Base-by-base conservation (phyloP, 1,140 invertebrate genomes). In the Lordiphosa stackelbergi region DNA sequence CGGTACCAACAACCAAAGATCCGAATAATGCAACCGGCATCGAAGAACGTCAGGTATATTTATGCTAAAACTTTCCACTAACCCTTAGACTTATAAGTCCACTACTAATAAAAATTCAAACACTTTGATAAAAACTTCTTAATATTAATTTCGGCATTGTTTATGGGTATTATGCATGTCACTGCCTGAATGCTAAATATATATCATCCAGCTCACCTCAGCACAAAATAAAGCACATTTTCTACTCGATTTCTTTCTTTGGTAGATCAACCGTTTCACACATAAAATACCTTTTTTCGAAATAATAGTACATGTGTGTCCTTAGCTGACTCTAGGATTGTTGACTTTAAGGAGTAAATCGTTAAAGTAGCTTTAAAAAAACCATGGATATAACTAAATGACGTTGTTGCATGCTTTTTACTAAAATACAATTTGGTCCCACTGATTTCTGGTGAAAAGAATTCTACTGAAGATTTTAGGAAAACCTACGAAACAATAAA, bases 1-100 rank as follows among this genome's bases (percentile, higher is more conserved):
- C 95, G 65, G 94, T 97, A 88, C 96, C 96, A 46, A 95, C 94
- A n/a, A 90, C 92, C 16, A 93, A 93, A 90, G 92, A 91, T 90
- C 89, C 90, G 88, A 91, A 91, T 85, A 87, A 88, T 88, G 65
- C 89, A 75, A 71, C 87, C 88, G 81, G 83, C 85, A 87, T 87
- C 77, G 64, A 90, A 89, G 66, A 89, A 89, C 88, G 89, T 89
- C 88, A 88, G 86, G 77, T 85, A 86, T 71, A 55, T 73, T 60
- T 65, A 68, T 59, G 54, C 54, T 66, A 53, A 53, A 24, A 49
- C 63, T 45, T 35, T 6, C 49, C 24, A 74, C 53, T 63, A 71
- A 55, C 19, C 57, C 45, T 12, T 51, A 47, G 22, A 40, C 53
- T 12, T 45, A 36, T 37, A 51, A 70, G 49, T 48, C 55, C 31